phyloP scores from a whole-genome alignment of 1,140 invertebrate species.

The Drosophila arawakana region DNA sequence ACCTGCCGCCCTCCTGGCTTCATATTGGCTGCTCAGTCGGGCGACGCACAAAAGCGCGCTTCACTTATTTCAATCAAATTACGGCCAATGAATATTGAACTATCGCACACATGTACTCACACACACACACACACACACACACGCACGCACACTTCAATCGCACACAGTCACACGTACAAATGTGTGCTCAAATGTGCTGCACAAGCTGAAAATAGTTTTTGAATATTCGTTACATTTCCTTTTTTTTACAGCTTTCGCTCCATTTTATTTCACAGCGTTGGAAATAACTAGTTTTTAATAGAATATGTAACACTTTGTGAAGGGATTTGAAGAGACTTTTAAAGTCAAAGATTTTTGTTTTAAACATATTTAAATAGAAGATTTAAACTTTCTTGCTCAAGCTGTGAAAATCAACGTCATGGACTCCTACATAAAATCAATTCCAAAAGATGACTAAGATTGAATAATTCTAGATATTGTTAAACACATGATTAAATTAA shows the following conservation, averaged over 20 bases:
- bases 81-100: slow-evolving; percentile 81
- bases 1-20: slow-evolving; percentile 9
- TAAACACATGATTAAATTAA: too few relatives aligned
- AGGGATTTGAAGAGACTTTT: too few relatives aligned
- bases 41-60: slow-evolving; percentile 78
- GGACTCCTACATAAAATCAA: too few relatives aligned
- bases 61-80: slow-evolving; percentile 81
- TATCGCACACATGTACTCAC: slow-evolving; percentile 54
- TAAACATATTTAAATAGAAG: too few relatives aligned
- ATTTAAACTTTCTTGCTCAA: too few relatives aligned
- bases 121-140: slow-evolving; percentile 19
- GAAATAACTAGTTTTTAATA: background rate
- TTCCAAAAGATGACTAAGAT: too few relatives aligned
- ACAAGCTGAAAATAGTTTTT: slow-evolving; percentile 62
- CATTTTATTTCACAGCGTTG: background rate
- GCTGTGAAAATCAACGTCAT: too few relatives aligned
- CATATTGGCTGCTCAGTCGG: slow-evolving; percentile 56
- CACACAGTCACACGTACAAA: slow-evolving; percentile 7
- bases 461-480: too few relatives aligned
- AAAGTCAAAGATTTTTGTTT: too few relatives aligned
- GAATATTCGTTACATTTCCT: slow-evolving; percentile 46
- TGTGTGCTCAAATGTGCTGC: slow-evolving; percentile 20
- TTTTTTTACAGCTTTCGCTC: background rate
- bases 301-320: background rate
- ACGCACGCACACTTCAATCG: background rate